Percentiles rank a stretch among this genome's conserved stretches.
phyloP scores from a whole-genome alignment of 1,140 invertebrate species.

The Ylistrum balloti region DNA sequence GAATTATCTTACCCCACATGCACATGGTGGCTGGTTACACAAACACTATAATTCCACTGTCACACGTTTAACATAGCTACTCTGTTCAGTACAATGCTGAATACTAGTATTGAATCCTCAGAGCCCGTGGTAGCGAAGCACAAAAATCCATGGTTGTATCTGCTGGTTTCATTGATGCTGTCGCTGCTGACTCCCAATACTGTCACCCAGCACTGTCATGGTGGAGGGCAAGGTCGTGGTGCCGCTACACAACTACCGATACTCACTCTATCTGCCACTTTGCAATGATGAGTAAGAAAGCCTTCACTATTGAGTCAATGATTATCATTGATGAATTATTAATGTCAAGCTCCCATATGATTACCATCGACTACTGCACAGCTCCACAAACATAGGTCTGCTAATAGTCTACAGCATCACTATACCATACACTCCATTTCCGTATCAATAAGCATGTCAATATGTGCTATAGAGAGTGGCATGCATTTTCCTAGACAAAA shows the following conservation, averaged over 20 bases:
- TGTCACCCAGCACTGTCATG: background rate
- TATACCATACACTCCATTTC: background rate
- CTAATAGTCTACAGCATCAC: background rate
- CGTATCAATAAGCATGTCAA: background rate
- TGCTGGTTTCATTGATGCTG: background rate
- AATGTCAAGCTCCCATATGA: background rate
- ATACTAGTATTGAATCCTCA: background rate
- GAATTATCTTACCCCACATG: constrained; percentile 26
- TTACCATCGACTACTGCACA: background rate
- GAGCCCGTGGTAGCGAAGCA: background rate
- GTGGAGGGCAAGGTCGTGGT: constrained; percentile 18
- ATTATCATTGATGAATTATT: constrained; percentile 35
- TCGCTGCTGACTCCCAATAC: background rate
- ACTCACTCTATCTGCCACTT: background rate
- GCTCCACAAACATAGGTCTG: background rate
- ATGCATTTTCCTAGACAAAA: background rate
- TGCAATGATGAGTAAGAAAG: background rate
- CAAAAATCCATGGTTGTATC: constrained; percentile 3
- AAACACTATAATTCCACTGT: constrained; percentile 10
- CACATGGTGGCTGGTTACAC: background rate
- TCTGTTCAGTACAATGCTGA: background rate
- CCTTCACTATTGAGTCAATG: background rate
- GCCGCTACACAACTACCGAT: background rate
- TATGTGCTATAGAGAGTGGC: no score
- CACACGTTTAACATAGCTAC: background rate